These are phyloP conservation scores for Alligator mississippiensis DNA, from an alignment of 2,113 vertebrate genomes.

Conservation along the genomic window DNA sequence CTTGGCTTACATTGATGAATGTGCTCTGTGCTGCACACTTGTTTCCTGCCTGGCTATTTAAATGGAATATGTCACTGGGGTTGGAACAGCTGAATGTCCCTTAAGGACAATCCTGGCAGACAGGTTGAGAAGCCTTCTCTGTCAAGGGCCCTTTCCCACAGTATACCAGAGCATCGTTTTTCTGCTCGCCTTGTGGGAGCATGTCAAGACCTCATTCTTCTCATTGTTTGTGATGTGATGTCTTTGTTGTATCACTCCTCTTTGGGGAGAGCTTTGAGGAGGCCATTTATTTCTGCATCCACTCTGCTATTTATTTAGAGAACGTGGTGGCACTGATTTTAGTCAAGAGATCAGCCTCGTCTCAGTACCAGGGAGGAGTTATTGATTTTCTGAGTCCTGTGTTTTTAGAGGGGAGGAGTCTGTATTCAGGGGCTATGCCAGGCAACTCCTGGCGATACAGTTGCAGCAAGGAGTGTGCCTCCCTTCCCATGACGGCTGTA, in stretches of 20 bases:
- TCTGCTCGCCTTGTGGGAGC: conserved; percentile 55
- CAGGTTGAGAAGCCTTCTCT: background rate
- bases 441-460: background rate
- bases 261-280: conserved; percentile 52
- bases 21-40: fast-evolving
- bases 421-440: background rate
- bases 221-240: conserved; percentile 45
- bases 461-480: background rate
- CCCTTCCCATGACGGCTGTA: background rate
- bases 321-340: background rate
- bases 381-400: background rate
- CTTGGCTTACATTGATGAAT: background rate
- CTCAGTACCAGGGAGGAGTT: background rate
- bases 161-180: background rate
- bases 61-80: fast-evolving
- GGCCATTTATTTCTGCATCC: background rate
- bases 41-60: background rate
- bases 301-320: background rate
- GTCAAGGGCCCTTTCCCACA: background rate
- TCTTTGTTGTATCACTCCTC: background rate
- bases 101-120: background rate
- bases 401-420: background rate
- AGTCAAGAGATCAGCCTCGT: background rate
- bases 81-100: background rate
- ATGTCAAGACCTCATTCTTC: conserved; percentile 62